Conservation (phyloP, 2,888 invertebrate species). For the Noctua pronuba region DNA sequence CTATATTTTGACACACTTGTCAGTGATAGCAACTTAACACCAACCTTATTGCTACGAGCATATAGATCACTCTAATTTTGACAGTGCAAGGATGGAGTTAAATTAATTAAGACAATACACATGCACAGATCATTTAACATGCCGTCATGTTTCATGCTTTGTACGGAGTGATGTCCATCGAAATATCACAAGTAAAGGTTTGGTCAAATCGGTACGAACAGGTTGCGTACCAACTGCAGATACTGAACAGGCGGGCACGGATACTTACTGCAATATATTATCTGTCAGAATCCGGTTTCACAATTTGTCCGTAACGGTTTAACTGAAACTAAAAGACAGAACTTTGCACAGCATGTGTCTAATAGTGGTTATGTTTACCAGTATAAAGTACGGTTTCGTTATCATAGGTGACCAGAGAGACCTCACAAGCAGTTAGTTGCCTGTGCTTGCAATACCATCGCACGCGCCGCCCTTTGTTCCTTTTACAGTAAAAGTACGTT, state of each 20-base stretch:
- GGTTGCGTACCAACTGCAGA: background rate
- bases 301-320: background rate
- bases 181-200: background rate
- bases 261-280: too few relatives aligned
- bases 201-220: background rate
- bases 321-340: too few relatives aligned
- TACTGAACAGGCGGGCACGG: background rate
- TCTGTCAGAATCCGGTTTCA: background rate
- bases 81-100: too few relatives aligned
- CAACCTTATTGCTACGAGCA: too few relatives aligned
- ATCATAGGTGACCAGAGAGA: conserved; percentile 27
- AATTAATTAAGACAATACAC: too few relatives aligned
- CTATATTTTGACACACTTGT: too few relatives aligned
- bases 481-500: conserved; percentile 51
- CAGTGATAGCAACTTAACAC: too few relatives aligned
- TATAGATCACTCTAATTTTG: too few relatives aligned
- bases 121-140: too few relatives aligned
- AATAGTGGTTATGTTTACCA: conserved; percentile 45
- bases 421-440: conserved; percentile 17
- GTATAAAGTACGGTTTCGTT: background rate
- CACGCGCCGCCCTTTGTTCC: conserved; percentile 11
- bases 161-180: background rate
- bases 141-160: too few relatives aligned
- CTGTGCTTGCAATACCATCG: conserved; percentile 54
- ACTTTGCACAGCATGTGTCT: background rate